Conservation (phyloP, 2,888 invertebrate species). For the Parelbella ahira region DNA sequence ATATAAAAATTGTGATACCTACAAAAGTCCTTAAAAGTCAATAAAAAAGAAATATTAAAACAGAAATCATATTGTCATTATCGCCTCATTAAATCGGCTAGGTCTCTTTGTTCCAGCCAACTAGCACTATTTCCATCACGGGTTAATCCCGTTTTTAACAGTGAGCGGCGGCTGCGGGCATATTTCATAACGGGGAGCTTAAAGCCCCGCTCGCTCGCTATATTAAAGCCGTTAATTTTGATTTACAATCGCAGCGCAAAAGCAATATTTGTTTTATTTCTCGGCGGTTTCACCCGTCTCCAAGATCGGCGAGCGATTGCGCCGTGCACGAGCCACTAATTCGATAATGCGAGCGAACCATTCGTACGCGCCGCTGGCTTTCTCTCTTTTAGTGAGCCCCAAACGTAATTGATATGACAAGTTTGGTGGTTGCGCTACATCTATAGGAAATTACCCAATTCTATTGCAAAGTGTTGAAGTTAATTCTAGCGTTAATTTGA, state of each 20-base stretch:
- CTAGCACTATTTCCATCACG: slow-evolving; percentile 77
- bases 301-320: slow-evolving; percentile 63
- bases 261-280: slow-evolving; percentile 81
- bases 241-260: slow-evolving; percentile 78
- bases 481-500: too few species aligned
- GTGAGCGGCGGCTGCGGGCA: slow-evolving; percentile 73
- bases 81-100: slow-evolving; percentile 50
- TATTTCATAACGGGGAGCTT: slow-evolving; percentile 79
- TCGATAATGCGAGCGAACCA: slow-evolving; percentile 62
- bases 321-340: slow-evolving; percentile 62
- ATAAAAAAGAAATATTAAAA: too few species aligned
- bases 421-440: slow-evolving; percentile 28
- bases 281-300: slow-evolving; percentile 59
- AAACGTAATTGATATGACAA: slow-evolving; percentile 34
- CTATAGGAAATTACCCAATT: not conserved
- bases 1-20: too few species aligned
- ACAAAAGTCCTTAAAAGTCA: too few species aligned
- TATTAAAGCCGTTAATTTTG: slow-evolving; percentile 80
- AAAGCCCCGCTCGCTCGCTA: slow-evolving; percentile 68
- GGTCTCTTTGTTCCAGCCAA: slow-evolving; percentile 52
- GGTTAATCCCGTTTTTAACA: slow-evolving; percentile 79
- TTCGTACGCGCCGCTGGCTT: slow-evolving; percentile 56
- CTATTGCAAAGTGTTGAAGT: too few species aligned
- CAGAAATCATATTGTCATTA: too few species aligned
- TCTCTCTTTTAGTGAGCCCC: slow-evolving; percentile 38